Percentiles rank a stretch among this genome's conserved stretches.
Conservation (phyloP, 2,113 vertebrate species). For the Phylloscopus whistleri region DNA sequence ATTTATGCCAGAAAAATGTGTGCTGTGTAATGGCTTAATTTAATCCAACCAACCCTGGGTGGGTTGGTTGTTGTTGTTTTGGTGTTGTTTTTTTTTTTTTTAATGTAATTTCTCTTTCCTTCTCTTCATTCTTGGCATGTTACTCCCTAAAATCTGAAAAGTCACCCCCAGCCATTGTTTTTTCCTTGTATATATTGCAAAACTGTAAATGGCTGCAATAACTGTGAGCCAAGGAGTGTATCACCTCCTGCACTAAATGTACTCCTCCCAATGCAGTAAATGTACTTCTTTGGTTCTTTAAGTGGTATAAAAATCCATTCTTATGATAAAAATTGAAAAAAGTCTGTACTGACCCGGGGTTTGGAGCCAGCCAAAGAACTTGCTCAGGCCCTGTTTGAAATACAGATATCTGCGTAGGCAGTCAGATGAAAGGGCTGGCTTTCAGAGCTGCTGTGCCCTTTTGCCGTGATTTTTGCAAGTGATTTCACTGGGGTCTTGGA, state of each 20-base stretch:
- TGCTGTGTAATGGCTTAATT: not conserved
- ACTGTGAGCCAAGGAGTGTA: not conserved
- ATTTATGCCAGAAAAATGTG: not conserved
- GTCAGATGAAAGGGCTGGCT: not conserved
- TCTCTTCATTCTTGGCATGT: not conserved
- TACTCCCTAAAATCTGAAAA: not conserved
- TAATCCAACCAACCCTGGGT: not conserved
- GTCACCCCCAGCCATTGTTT: not conserved
- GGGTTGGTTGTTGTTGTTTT: not conserved
- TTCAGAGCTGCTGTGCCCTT: not conserved
- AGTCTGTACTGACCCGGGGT: accelerated
- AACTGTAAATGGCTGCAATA: not conserved
- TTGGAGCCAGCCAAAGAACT: not conserved
- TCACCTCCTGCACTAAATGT: not conserved
- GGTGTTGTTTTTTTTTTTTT: not conserved
- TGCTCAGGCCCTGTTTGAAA: not conserved
- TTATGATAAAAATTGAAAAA: not conserved
- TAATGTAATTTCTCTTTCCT: not conserved
- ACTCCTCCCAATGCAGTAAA: not conserved
- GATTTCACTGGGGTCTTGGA: not conserved
- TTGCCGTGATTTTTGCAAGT: not conserved
- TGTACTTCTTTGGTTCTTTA: not conserved
- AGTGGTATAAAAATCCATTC: not conserved
- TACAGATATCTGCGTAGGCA: accelerated
- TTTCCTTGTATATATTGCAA: not conserved